Evolutionary conservation across 1,140 invertebrate genomes (phyloP), one percentile per base, ranked within the genome.

Genomic region (Alviniconcha marisindica): DNA sequence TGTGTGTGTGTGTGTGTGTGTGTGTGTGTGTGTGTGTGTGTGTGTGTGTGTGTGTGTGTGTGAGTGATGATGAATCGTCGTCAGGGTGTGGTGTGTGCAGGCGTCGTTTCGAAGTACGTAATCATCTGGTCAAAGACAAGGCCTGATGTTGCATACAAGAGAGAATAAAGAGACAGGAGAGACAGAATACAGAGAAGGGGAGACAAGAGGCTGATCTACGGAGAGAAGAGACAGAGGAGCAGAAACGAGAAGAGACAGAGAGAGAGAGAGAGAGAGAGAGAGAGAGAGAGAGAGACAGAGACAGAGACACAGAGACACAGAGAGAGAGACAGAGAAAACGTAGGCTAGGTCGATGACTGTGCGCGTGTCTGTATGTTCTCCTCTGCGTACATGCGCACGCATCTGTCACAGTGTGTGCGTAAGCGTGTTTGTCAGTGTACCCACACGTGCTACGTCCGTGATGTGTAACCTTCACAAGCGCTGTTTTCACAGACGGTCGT

Each of bases 231-330:
- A 66, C 24, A 66, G 63, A 36, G 5, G 2, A 5, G 33, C 7
- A 66, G 28, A 66, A 31, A 33, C n/a, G 15, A 33, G 15, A 24
- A 66, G n/a, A 31, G 28, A 66, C 28, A 66, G 0, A 66, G 10
- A 66, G 63, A 66, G n/a, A 66, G 63, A 66, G 63, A 66, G 28
- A 66, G n/a, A 66, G 63, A 66, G 24, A 66, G 24, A 66, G n/a
- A 66, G 63, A 66, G n/a, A 66, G 63, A 66, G 28, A 66, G 63
- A 36, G 0, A 36, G n/a, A 66, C 7, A 66, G 63, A 66, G 63
- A 33, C 0, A 33, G 63, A 66, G 63, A 66, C 28, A 33, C n/a
- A 66, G 28, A 66, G n/a, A 66, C 24, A 66, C n/a, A 66, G 63
- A 66, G 28, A 66, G 1, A 66, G 63, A 66, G 63, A 66, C 63